Evolutionary conservation across 1,140 invertebrate genomes (phyloP), one percentile per base, ranked within the genome.

Genomic region (Drosophila kurseongensis): DNA sequence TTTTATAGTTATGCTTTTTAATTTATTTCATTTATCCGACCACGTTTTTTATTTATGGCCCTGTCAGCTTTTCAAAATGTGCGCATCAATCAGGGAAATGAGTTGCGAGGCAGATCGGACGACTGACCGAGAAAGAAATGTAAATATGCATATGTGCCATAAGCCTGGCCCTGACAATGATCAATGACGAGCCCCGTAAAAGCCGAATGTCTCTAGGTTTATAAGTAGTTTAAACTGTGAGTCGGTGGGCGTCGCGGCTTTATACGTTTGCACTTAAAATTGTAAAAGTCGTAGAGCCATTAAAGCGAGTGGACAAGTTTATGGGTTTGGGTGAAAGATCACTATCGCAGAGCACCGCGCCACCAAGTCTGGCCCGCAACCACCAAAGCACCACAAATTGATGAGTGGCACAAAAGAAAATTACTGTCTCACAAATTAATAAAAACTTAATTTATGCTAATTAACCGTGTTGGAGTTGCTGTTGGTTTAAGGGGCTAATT

Each of bases 381-480:
- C 41, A 52, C 35, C 27, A 23, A 6, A 16, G 23, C 58, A 50
- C 41, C 61, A 32, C 29, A 58, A 40, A 41, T 44, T 68, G 68
- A 63, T 75, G 51, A 61, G 52, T 73, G 58, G 51, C 72, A 62
- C 77, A 78, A 89, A 80, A 78, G 80, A 80, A 79, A 89, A 90
- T 89, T 89, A 89, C 80, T 89, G 77, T 89, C 79, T 78, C 84
- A 78, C 84, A 89, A 89, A 89, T 89, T 89, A 90, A 89, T 89
- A 89, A 89, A 75, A 89, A 89, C 59, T 88, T 89, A 89, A 90
- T 90, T 89, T 89, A 89, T 89, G 84, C 62, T 89, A 89, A 89
- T 89, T 89, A 75, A 42, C 57, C 50, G 18, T 78, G 57, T 59
- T 23, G 3, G 23, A 23, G 23, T 23, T 23, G 23, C 23, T 23